A percentile compares a stretch with the other conserved stretches of the same genome.
Conservation (phyloP, 2,797 vertebrate genomes). For the Pogonophryne albipinna region DNA sequence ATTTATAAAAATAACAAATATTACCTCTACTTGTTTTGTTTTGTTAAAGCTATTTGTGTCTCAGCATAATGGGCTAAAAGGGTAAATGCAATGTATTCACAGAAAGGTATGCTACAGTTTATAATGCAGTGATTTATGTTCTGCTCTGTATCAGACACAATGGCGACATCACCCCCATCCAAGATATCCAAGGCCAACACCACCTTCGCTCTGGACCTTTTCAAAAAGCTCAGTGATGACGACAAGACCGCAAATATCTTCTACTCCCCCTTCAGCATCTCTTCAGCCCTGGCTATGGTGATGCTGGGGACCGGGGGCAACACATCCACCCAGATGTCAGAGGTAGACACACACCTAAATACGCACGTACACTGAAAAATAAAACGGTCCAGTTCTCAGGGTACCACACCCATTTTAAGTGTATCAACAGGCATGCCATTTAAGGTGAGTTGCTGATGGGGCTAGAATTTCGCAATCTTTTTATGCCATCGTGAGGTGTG, state of each 20-base stretch:
- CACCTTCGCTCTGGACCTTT: slow-evolving; percentile 83
- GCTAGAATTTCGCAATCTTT: background rate
- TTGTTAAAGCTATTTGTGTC: background rate
- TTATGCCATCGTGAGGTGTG: background rate
- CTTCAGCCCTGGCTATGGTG: slow-evolving; percentile 90
- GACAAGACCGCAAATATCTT: slow-evolving; percentile 83
- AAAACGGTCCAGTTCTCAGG: background rate
- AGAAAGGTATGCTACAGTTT: background rate
- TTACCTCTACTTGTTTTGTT: too few species aligned
- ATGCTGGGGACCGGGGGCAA: slow-evolving; percentile 85
- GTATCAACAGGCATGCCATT: background rate
- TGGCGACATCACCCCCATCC: slow-evolving; percentile 60
- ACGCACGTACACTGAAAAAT: background rate
- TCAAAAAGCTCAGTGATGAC: slow-evolving; percentile 79
- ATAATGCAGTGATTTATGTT: background rate
- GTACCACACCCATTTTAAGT: background rate
- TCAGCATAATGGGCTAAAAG: background rate
- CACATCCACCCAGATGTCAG: slow-evolving; percentile 71
- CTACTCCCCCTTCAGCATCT: slow-evolving; percentile 87
- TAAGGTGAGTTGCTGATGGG: background rate
- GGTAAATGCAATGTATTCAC: background rate
- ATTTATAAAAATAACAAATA: too few species aligned
- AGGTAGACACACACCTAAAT: slow-evolving; percentile 5
- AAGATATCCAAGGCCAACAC: slow-evolving; percentile 75
- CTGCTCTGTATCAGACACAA: slow-evolving; percentile 53